These are phyloP conservation scores for Drosophila fuyamai DNA, from an alignment of 1,140 invertebrate genomes.

Conservation along the genomic window DNA sequence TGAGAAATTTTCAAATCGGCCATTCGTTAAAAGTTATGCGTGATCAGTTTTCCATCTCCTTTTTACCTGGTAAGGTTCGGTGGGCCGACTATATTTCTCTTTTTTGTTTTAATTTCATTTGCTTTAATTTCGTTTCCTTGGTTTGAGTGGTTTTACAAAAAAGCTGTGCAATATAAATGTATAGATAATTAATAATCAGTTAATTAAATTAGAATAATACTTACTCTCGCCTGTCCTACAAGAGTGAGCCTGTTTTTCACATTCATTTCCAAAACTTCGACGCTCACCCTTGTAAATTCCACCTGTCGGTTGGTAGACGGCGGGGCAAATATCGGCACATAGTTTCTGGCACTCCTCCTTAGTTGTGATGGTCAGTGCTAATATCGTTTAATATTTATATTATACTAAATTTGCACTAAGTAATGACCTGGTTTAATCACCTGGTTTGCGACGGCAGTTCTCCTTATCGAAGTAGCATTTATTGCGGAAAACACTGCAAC, in stretches of 20 bases:
- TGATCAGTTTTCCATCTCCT: too few species aligned
- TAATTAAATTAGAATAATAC: neutral
- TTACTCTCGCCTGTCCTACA: constrained; percentile 46
- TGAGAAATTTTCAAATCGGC: too few species aligned
- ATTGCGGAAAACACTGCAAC: constrained; percentile 60
- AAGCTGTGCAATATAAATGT: constrained; percentile 18
- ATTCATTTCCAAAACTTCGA: constrained; percentile 42
- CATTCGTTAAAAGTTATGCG: too few species aligned
- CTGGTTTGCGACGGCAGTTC: constrained; percentile 36
- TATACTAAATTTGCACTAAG: neutral
- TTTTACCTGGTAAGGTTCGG: too few species aligned
- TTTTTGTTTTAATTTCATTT: too few species aligned
- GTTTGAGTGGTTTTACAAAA: constrained; percentile 9
- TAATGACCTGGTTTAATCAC: neutral
- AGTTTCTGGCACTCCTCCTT: constrained; percentile 58
- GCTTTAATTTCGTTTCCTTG: too few species aligned
- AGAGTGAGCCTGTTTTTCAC: constrained; percentile 29
- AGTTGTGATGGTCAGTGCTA: constrained; percentile 46
- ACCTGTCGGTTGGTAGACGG: constrained; percentile 19
- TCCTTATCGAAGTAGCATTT: constrained; percentile 63
- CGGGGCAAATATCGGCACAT: constrained; percentile 25
- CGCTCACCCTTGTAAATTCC: constrained; percentile 34
- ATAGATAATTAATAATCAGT: neutral
- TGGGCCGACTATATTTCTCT: too few species aligned
- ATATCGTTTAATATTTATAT: neutral